Evolutionary conservation across 2,797 vertebrate genomes (phyloP), one percentile per base, ranked within the genome.

Genomic region (Sebastiscus tertius): DNA sequence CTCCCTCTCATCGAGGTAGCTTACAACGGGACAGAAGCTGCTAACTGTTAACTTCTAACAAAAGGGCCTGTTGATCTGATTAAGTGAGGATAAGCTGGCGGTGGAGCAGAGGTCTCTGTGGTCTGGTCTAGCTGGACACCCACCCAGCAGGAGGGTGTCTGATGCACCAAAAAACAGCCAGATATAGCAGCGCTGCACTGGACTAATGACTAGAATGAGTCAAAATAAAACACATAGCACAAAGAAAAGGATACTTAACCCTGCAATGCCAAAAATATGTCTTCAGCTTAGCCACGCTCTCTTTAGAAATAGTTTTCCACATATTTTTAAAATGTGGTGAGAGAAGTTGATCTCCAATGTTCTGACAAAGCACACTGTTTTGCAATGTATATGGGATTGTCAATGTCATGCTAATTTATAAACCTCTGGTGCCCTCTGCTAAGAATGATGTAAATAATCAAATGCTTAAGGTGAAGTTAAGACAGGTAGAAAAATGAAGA

Each of bases 251-350:
- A 61, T n/a, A 58, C 46, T 24, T 69, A 12, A 63, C 8, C 4
- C n/a, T 14, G 7, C 60, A 69, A 27, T 26, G 76, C 75, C 78
- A 86, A 64, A 79, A 78, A 76, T 66, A 74, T 74, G 86, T 88
- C 80, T 87, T 83, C 72, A 77, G 78, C 80, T 87, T 61, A 81
- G 71, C 82, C 52, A 54, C 33, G 56, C 52, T 55, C 63, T 46
- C 63, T 83, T 75, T 56, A 63, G 56, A 80, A 81, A 81, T 75
- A 18, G 55, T 78, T 89, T 80, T 85, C 83, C 83, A 88, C 83
- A 79, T 75, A 80, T 86, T 87, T 87, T 84, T 64, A 75, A 84
- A 92, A 86, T 79, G 88, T 80, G 83, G 84, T 13, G 63, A 89
- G 73, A 88, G 59, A 67, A 79, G 56, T 42, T 54, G 63, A 68